These are phyloP conservation scores for Nephrotoma guestfalica DNA, from an alignment of 2,888 invertebrate species.

Conservation along the genomic window DNA sequence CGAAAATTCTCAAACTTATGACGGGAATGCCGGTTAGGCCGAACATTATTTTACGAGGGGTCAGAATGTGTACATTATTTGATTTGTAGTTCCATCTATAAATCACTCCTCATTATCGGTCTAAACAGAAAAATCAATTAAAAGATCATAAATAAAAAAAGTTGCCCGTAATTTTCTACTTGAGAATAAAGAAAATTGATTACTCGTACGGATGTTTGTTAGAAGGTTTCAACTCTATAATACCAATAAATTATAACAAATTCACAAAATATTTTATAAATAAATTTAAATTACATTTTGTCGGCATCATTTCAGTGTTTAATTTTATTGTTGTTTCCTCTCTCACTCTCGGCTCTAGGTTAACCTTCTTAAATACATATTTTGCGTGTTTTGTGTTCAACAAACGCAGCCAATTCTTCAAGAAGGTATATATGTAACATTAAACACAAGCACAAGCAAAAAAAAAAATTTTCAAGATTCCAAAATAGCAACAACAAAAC, in stretches of 20 bases:
- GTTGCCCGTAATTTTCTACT: not conserved
- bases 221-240: not conserved
- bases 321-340: not conserved
- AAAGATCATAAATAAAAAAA: not conserved
- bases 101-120: too few relatives aligned
- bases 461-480: not conserved
- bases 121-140: too few relatives aligned
- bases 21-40: too few relatives aligned
- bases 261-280: not conserved
- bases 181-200: not conserved
- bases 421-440: not conserved
- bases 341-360: not conserved
- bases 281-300: not conserved
- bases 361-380: not conserved
- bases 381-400: not conserved
- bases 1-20: too few relatives aligned
- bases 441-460: not conserved
- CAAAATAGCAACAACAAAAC: not conserved
- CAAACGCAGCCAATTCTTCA: not conserved
- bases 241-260: not conserved
- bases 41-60: too few relatives aligned
- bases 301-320: not conserved
- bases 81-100: too few relatives aligned
- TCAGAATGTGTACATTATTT: too few relatives aligned
- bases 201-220: not conserved